Percentiles rank a stretch among this genome's conserved stretches.
phyloP scores from a whole-genome alignment of 2,797 vertebrate genomes.

The Sternarchorhynchus goeldii region DNA sequence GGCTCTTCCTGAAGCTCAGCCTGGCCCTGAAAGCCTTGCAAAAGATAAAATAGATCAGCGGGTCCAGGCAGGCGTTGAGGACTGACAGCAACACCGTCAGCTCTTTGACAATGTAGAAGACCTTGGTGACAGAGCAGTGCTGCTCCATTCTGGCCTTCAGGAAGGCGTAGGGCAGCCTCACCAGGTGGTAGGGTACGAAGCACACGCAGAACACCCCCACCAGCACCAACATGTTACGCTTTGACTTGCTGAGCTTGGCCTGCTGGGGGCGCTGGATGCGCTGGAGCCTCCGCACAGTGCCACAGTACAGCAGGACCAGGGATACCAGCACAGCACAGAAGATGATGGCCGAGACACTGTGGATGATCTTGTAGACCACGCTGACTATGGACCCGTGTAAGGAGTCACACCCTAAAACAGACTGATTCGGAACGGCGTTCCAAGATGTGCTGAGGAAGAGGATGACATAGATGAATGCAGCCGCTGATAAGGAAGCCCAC shows the following conservation, averaged over 20 bases:
- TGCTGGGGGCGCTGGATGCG: constrained; percentile 44
- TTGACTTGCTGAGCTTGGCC: constrained; percentile 55
- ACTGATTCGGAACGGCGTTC: fast-evolving
- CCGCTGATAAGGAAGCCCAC: constrained; percentile 64
- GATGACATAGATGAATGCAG: constrained; percentile 47
- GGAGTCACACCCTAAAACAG: constrained; percentile 41
- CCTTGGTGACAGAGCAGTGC: background rate
- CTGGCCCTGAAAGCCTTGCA: constrained; percentile 68
- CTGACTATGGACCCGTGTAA: constrained; percentile 48
- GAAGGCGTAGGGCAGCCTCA: constrained; percentile 68
- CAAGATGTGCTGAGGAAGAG: constrained; percentile 54
- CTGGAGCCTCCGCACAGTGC: constrained; percentile 57
- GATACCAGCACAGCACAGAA: constrained; percentile 64
- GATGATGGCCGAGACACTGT: constrained; percentile 53
- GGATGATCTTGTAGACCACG: constrained; percentile 59
- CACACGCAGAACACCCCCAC: constrained; percentile 73
- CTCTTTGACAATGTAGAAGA: constrained; percentile 68
- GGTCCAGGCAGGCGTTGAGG: constrained; percentile 74
- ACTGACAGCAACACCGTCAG: constrained; percentile 61
- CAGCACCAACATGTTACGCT: constrained; percentile 71
- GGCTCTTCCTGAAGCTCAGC: constrained; percentile 40
- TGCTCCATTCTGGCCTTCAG: background rate
- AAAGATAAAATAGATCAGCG: constrained; percentile 75
- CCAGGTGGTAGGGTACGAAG: constrained; percentile 74
- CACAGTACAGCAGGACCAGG: constrained; percentile 67